phyloP scores from a whole-genome alignment of 2,797 vertebrate species.

The Myotis daubentonii region DNA sequence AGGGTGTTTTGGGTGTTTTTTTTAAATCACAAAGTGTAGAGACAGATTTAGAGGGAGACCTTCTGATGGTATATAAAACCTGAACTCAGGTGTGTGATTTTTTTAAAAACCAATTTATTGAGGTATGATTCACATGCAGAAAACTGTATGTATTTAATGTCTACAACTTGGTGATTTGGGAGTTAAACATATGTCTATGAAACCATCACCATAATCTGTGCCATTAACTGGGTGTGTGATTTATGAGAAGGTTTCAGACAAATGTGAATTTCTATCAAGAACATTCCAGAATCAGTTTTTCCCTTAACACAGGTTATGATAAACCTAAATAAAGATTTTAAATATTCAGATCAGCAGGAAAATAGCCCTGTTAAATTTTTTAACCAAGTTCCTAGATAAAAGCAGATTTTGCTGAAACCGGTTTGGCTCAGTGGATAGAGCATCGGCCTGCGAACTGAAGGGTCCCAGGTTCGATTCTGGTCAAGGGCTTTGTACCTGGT shows the following conservation, averaged over 20 bases:
- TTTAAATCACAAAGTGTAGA: not conserved
- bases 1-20: not conserved
- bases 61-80: not conserved
- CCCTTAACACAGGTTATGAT: not conserved
- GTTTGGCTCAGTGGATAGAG: no score
- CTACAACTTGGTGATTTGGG: not conserved
- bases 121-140: not conserved
- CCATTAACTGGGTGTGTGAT: not conserved
- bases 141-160: not conserved
- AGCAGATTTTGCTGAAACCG: no score
- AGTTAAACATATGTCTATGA: not conserved
- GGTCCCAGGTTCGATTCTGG: no score
- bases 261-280: not conserved
- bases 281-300: not conserved
- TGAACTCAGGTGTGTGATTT: not conserved
- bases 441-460: no score
- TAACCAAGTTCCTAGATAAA: not conserved
- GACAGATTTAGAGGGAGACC: not conserved
- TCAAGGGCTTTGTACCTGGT: no score
- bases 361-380: not conserved
- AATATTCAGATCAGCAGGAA: not conserved
- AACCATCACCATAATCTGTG: not conserved
- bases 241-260: not conserved
- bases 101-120: not conserved
- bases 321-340: constrained; percentile 20